Evolutionary conservation across 2,113 vertebrate genomes (phyloP), one percentile per base, ranked within the genome.

Genomic region (Callaeas wilsoni): DNA sequence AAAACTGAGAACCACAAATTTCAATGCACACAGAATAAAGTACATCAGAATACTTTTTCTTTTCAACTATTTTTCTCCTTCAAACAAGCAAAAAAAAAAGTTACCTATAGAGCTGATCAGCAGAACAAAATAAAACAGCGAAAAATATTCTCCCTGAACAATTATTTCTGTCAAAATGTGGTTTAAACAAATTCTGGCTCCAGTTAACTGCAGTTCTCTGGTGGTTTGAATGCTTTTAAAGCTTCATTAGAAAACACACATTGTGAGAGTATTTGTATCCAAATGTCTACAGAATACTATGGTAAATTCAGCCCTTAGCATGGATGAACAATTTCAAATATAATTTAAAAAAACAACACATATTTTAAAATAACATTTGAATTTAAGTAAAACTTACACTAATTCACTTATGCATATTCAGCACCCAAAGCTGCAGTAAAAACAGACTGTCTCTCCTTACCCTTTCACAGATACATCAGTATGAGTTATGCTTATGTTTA

Each of bases 161-260:
- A 84, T n/a, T 87, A 16, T 41, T 89, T 89, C 84, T 91, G 86
- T 96, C 93, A 91, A 94, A 96, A 84, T 3, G 19, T 56, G 41
- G 69, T 84, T 93, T 94, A 91, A 96, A 89, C 60, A 80, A 93
- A 92, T 75, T 78, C 95, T 79, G 56, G 77, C 62, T 92, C 29
- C 81, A 75, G 87, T 78, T 91, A 92, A 91, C 91, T 67, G 73
- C 69, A 78, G 80, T 68, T 60, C 84, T 95, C 95, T 92, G 41
- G 94, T 89, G 95, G 87, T 91, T 87, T 95, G 60, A 84, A 84
- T 7, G 55, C 86, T 95, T 93, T 95, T 71, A 95, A 95, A 94
- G 84, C 89, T 94, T 94, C 87, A 87, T 89, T 90, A 92, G 65
- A 37, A 94, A 89, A 64, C 44, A 94, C 50, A 67, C 60, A 46